Percentiles rank a stretch among this genome's conserved stretches.
phyloP scores from a whole-genome alignment of 2,888 invertebrate species.

The Polyommatus iphigenia region DNA sequence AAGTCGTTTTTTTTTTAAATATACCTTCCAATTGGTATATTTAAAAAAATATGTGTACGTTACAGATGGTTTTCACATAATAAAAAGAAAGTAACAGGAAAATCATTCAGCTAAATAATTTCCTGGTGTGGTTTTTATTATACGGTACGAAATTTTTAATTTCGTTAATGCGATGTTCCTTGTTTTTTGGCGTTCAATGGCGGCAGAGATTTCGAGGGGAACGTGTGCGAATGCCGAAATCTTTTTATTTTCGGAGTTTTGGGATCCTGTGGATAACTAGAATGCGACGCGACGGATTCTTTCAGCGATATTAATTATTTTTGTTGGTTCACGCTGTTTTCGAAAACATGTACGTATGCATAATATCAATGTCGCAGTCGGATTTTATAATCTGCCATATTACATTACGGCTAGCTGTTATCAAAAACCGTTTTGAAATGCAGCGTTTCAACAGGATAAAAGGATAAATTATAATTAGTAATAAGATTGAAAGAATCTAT shows the following conservation, averaged over 20 bases:
- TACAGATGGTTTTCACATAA: neutral
- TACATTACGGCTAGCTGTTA: too few relatives aligned
- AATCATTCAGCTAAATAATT: neutral
- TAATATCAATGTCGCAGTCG: too few relatives aligned
- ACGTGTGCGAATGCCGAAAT: neutral
- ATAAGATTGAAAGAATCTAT: too few relatives aligned
- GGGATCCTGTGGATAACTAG: neutral
- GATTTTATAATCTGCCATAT: too few relatives aligned
- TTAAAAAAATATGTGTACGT: too few relatives aligned
- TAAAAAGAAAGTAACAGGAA: neutral
- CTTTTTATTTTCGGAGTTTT: neutral
- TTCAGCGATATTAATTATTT: constrained; percentile 5
- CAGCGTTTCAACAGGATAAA: too few relatives aligned
- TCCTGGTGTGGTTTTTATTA: neutral
- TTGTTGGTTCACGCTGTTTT: constrained; percentile 12
- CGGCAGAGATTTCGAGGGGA: constrained; percentile 3
- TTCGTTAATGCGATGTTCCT: constrained; percentile 21
- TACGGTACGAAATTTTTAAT: constrained; percentile 1
- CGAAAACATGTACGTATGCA: neutral
- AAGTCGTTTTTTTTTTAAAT: too few relatives aligned
- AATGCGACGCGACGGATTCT: constrained; percentile 9
- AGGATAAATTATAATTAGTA: too few relatives aligned
- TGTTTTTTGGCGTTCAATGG: constrained; percentile 20
- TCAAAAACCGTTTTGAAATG: too few relatives aligned
- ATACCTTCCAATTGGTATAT: too few relatives aligned